phyloP scores from a whole-genome alignment of 1,140 invertebrate genomes.

The Tetramorium alpestre region DNA sequence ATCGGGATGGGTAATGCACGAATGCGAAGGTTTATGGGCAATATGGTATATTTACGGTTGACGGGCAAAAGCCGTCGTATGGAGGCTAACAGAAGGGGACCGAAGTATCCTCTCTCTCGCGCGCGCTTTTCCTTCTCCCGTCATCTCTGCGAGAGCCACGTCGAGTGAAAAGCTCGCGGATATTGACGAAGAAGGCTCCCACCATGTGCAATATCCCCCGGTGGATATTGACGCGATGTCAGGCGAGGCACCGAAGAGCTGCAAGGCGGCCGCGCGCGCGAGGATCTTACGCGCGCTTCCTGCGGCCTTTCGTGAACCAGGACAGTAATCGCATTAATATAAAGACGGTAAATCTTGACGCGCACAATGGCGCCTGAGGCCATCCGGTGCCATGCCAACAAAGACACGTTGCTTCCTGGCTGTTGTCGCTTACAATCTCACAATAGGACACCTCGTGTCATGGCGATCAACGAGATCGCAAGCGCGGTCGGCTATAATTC shows the following conservation, averaged over 20 bases:
- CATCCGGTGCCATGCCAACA: constrained; percentile 15
- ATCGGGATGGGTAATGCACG: constrained; percentile 82
- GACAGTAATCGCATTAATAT: constrained; percentile 83
- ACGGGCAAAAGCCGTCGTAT: constrained; percentile 74
- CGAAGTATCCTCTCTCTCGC: constrained; percentile 59
- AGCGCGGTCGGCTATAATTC: constrained; percentile 19
- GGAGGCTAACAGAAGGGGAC: constrained; percentile 60
- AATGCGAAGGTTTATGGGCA: constrained; percentile 85
- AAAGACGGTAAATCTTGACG: constrained; percentile 80
- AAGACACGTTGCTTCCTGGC: constrained; percentile 28
- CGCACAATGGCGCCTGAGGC: constrained; percentile 30
- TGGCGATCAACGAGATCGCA: background rate
- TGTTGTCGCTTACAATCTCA: constrained; percentile 20
- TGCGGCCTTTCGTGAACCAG: constrained; percentile 65
- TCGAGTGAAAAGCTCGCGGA: constrained; percentile 65
- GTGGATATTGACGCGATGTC: constrained; percentile 30
- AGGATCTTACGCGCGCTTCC: constrained; percentile 45
- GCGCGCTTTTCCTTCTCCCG: constrained; percentile 29
- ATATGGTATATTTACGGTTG: constrained; percentile 84
- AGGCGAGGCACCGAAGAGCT: constrained; percentile 8
- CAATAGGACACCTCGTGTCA: constrained; percentile 27
- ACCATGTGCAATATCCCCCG: constrained; percentile 21
- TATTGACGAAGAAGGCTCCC: constrained; percentile 75
- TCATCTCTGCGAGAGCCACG: constrained; percentile 46
- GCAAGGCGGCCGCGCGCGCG: background rate